Conservation (phyloP, 2,888 invertebrate genomes). For the Harpalus rubripes region DNA sequence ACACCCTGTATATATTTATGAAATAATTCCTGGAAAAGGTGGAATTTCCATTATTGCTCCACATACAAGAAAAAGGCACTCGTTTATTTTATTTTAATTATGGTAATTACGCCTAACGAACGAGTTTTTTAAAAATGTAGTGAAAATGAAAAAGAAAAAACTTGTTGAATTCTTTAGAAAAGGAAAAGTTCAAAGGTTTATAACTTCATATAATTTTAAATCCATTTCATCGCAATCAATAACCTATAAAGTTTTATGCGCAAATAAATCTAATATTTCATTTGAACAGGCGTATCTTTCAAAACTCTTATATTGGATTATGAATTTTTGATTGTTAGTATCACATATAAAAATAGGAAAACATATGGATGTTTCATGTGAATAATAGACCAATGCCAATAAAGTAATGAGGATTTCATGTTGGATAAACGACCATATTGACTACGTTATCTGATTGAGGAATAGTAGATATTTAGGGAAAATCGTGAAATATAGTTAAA, state of each 20-base stretch:
- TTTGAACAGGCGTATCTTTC: constrained; percentile 21
- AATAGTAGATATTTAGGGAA: not conserved
- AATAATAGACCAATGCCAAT: constrained; percentile 24
- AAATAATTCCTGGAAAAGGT: not conserved
- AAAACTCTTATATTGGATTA: constrained; percentile 32
- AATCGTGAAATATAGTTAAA: not conserved
- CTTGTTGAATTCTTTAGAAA: constrained; percentile 3
- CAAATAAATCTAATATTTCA: constrained; percentile 46
- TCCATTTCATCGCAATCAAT: not conserved
- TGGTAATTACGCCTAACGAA: not conserved
- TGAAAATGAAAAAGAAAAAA: not conserved
- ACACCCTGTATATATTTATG: no score
- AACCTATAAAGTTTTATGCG: constrained; percentile 27
- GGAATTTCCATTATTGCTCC: not conserved
- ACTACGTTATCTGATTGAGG: not conserved
- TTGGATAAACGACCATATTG: constrained; percentile 7
- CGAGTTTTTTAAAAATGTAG: not conserved
- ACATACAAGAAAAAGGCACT: not conserved
- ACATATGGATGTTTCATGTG: constrained; percentile 18
- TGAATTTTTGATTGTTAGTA: constrained; percentile 19
- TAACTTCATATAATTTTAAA: constrained; percentile 13
- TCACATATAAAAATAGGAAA: constrained; percentile 19
- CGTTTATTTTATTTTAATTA: constrained; percentile 25
- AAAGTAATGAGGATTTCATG: constrained; percentile 46
- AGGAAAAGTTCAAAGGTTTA: not conserved